Conservation (phyloP, 2,888 invertebrate species). For the Ommatoiulus sabulosus region DNA sequence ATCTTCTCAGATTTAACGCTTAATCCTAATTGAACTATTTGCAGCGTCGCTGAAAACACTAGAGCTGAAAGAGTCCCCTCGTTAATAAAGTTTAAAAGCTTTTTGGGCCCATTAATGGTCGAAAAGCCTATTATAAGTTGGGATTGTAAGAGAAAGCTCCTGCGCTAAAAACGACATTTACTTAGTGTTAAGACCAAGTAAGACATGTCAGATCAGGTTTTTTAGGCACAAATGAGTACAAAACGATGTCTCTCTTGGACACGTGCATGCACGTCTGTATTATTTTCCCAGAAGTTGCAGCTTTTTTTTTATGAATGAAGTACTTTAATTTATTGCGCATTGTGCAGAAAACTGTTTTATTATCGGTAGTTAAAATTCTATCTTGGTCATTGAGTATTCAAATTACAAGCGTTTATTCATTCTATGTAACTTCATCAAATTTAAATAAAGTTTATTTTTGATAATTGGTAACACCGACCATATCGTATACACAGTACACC, state of each 20-base stretch:
- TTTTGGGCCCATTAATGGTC: slow-evolving; percentile 17
- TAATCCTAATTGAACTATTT: slow-evolving; percentile 7
- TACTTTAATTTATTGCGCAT: no score
- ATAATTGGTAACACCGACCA: no score
- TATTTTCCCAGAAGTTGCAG: no score
- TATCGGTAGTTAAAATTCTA: no score
- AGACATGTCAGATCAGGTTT: neutral
- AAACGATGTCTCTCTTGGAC: neutral
- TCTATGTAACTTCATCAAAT: no score
- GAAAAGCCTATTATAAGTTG: slow-evolving; percentile 7
- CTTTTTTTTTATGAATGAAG: no score
- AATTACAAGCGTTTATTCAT: no score
- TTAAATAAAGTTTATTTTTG: no score
- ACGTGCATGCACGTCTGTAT: no score
- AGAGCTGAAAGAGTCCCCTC: neutral
- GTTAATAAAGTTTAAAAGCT: slow-evolving; percentile 24
- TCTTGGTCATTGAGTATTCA: no score
- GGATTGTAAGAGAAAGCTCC: slow-evolving; percentile 26
- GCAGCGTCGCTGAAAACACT: neutral
- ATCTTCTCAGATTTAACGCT: slow-evolving; percentile 6
- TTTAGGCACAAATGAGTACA: neutral
- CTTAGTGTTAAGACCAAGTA: neutral
- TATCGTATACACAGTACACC: no score
- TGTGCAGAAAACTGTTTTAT: no score
- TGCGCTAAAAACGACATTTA: neutral